Evolutionary conservation across 2,797 vertebrate species (phyloP).

Genomic region (Chloroceryle amazona): DNA sequence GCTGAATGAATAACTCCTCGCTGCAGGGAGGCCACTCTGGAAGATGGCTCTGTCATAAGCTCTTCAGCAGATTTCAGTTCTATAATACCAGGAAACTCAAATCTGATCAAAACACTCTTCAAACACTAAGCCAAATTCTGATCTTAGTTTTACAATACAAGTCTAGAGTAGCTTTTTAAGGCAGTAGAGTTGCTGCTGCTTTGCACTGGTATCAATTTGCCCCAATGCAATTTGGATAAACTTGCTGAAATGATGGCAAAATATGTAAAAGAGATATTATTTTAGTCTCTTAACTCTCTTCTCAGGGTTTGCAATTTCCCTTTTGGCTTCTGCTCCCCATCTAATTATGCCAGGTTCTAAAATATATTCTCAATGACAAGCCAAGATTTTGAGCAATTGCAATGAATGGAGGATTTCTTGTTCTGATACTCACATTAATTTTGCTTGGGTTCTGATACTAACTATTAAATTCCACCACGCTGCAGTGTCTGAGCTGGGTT

Average conservation of each 20-base stretch:
- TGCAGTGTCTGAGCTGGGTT: neutral
- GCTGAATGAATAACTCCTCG: neutral
- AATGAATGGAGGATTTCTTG: slow-evolving; percentile 52
- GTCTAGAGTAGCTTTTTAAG: neutral
- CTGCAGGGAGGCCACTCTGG: neutral
- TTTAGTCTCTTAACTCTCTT: slow-evolving; percentile 34
- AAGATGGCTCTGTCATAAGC: neutral
- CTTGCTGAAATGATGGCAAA: slow-evolving; percentile 37
- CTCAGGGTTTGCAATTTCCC: slow-evolving; percentile 16
- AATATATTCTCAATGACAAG: slow-evolving; percentile 29
- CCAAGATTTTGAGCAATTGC: slow-evolving; percentile 69
- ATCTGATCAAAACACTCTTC: neutral
- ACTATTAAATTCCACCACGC: slow-evolving; percentile 53
- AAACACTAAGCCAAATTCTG: neutral
- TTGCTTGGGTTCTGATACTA: slow-evolving; percentile 54
- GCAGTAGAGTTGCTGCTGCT: neutral
- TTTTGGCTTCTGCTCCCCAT: slow-evolving; percentile 35
- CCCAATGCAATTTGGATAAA: neutral
- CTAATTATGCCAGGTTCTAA: slow-evolving; percentile 40
- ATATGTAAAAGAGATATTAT: slow-evolving; percentile 4
- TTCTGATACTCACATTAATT: slow-evolving; percentile 59
- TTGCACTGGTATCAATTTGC: neutral
- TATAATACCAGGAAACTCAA: neutral
- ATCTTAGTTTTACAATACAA: neutral
- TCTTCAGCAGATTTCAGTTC: neutral